phyloP scores from a whole-genome alignment of 2,888 invertebrate species.

The Drosophila atroscutellata region DNA sequence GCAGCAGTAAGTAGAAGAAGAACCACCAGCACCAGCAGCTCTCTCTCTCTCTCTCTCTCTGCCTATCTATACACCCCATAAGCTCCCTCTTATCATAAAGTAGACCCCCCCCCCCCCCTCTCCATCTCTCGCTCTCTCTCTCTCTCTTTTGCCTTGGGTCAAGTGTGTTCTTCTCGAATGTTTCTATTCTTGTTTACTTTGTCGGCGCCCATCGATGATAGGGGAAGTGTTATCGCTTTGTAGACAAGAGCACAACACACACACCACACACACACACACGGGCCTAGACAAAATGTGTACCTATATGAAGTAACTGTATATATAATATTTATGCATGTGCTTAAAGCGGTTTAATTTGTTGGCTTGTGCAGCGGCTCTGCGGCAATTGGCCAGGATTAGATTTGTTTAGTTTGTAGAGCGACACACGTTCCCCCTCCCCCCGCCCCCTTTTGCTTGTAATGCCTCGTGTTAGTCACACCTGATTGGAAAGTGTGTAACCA shows the following conservation, averaged over 20 bases:
- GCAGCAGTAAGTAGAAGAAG: not conserved
- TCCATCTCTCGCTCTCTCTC: not conserved
- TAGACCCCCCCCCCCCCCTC: not conserved
- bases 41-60: not conserved
- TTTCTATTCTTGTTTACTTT: slow-evolving; percentile 58
- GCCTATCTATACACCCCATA: not conserved
- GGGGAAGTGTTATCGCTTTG: slow-evolving; percentile 43
- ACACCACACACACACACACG: slow-evolving; percentile 10
- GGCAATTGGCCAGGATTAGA: slow-evolving; percentile 13
- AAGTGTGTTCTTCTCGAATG: slow-evolving; percentile 44
- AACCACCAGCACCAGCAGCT: too few species aligned
- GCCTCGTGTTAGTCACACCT: slow-evolving; percentile 26
- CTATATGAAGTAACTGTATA: slow-evolving; percentile 2
- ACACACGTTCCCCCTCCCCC: not conserved
- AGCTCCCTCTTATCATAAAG: not conserved
- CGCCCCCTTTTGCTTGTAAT: not conserved
- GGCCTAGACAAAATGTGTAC: slow-evolving; percentile 35
- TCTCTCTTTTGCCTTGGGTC: slow-evolving; percentile 33
- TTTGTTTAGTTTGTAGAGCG: slow-evolving; percentile 12
- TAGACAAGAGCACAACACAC: slow-evolving; percentile 24
- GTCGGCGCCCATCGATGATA: slow-evolving; percentile 54
- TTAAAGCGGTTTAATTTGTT: slow-evolving; percentile 10
- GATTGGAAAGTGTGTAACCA: slow-evolving; percentile 22
- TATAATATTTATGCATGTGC: slow-evolving; percentile 2
- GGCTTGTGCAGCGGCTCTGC: slow-evolving; percentile 11